Percentiles rank a stretch among this genome's conserved stretches.
Evolutionary conservation across 92 coral and sea anemone species (phyloP).

Genomic region (Phenganax subtilis): DNA sequence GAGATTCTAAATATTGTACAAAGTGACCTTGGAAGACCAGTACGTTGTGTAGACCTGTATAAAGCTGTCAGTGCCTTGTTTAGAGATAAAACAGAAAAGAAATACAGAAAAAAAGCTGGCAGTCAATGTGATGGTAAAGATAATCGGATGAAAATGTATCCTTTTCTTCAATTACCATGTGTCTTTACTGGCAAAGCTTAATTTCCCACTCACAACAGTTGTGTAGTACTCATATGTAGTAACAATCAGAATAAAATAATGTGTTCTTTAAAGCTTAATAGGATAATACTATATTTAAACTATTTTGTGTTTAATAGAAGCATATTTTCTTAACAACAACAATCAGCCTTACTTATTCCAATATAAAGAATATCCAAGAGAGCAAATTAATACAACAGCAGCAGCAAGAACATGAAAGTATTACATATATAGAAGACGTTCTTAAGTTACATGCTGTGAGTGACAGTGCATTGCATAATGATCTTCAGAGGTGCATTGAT

Average conservation of each 20-base stretch:
- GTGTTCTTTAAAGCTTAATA: neutral
- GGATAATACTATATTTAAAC: conserved; percentile 3
- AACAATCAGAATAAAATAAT: neutral
- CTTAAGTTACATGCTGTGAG: neutral
- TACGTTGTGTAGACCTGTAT: neutral
- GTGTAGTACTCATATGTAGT: neutral
- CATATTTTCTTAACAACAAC: neutral
- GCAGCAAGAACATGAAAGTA: neutral
- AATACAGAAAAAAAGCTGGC: conserved; percentile 7
- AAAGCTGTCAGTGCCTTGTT: neutral
- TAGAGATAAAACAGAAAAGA: neutral
- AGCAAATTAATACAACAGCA: neutral
- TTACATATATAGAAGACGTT: neutral
- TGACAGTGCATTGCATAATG: conserved; percentile 5
- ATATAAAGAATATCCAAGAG: conserved; percentile 4
- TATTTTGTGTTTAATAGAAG: neutral
- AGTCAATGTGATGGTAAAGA: conserved; percentile 27
- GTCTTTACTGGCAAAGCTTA: neutral
- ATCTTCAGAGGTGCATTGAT: conserved; percentile 9
- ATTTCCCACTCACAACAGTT: neutral
- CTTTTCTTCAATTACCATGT: neutral
- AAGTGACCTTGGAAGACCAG: neutral
- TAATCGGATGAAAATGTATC: conserved; percentile 26
- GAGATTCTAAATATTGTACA: too few relatives aligned
- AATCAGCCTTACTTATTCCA: conserved; percentile 8